Evolutionary conservation across 2,113 vertebrate genomes (phyloP).

Genomic region (Carassius gibelio): DNA sequence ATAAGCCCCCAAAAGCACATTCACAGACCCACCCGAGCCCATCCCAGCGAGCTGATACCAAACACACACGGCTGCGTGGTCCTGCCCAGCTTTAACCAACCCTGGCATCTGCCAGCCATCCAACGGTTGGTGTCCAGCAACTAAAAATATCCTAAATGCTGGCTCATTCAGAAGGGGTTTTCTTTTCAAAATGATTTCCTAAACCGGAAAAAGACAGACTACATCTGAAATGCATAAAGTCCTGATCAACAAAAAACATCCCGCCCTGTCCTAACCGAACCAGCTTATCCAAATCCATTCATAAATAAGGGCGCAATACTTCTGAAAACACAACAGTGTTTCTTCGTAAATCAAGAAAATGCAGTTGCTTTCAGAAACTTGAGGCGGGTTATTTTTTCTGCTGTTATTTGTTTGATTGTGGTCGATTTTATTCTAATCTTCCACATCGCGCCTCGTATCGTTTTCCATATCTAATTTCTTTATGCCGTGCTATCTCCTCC

Average conservation of each 20-base stretch:
- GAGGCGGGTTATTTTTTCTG: conserved; percentile 25
- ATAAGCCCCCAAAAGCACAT: conserved; percentile 46
- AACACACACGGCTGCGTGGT: conserved; percentile 38
- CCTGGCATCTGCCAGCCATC: conserved; percentile 51
- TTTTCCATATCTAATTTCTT: conserved; percentile 55
- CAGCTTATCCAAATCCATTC: neutral
- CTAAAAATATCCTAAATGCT: conserved; percentile 49
- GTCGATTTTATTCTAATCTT: conserved; percentile 44
- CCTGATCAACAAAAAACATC: conserved; percentile 6
- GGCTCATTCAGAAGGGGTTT: conserved; percentile 14
- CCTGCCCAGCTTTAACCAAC: conserved; percentile 35
- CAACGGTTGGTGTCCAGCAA: conserved; percentile 39
- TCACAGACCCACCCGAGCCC: conserved; percentile 52
- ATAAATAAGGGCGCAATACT: neutral
- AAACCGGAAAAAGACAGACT: neutral
- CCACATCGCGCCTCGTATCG: conserved; percentile 39
- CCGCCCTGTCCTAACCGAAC: neutral
- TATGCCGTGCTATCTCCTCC: conserved; percentile 50
- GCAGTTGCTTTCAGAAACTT: neutral
- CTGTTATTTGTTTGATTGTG: conserved; percentile 47
- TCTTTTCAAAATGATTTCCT: conserved; percentile 34
- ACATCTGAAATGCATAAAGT: neutral
- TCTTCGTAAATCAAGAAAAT: neutral
- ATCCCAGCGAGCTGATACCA: conserved; percentile 52
- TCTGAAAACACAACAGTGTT: neutral